Conservation (phyloP, 2,797 vertebrate genomes). For the Ctenopoma multispine region DNA sequence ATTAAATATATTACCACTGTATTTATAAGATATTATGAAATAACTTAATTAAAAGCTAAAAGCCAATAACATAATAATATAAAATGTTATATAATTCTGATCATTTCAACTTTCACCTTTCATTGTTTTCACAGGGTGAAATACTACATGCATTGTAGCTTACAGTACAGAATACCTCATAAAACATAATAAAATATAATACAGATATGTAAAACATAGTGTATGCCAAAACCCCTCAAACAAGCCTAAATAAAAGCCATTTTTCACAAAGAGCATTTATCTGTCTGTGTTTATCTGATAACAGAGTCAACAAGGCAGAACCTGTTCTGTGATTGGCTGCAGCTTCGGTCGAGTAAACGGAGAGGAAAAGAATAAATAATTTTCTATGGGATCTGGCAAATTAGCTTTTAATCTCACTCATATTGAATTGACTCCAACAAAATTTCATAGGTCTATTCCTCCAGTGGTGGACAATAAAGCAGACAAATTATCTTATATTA, state of each 20-base stretch:
- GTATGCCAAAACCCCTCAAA: background rate
- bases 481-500: background rate
- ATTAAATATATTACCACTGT: background rate
- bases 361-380: background rate
- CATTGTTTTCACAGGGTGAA: no score
- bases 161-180: no score
- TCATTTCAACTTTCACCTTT: no score
- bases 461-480: background rate
- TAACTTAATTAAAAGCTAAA: background rate
- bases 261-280: background rate
- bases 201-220: background rate
- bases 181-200: background rate
- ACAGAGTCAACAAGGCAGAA: background rate
- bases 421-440: background rate
- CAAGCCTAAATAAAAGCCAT: background rate
- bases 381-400: background rate
- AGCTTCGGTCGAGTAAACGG: background rate
- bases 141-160: no score
- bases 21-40: background rate
- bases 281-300: background rate
- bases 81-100: no score
- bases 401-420: background rate
- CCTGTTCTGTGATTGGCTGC: background rate
- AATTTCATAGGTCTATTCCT: background rate
- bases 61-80: no score